Conservation (phyloP, 35 echinoderm and acorn worm species). For the Ophiothrix spiculata region DNA sequence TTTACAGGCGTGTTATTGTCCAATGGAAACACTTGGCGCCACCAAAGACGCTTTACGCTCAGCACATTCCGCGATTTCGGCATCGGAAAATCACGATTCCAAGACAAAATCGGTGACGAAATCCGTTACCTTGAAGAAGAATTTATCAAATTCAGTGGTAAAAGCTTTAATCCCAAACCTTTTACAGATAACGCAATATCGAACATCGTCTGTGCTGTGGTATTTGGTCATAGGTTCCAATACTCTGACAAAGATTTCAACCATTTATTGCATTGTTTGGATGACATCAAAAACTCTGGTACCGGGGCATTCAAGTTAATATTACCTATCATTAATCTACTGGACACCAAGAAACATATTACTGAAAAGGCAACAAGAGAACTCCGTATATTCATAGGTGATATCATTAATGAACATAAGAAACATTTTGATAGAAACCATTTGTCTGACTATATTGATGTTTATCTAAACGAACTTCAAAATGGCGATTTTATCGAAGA, state of each 20-base stretch:
- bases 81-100: slow-evolving; percentile 42
- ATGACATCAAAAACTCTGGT: not conserved
- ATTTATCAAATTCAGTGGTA: not conserved
- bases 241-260: slow-evolving; percentile 38
- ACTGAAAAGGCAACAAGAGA: not conserved
- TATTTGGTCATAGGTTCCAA: slow-evolving; percentile 50
- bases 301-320: slow-evolving; percentile 26
- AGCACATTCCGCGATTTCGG: slow-evolving; percentile 30
- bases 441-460: not conserved
- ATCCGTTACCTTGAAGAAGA: slow-evolving; percentile 5
- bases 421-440: not conserved
- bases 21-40: not conserved
- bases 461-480: not conserved
- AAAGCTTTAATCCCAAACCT: slow-evolving; percentile 34
- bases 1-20: not conserved
- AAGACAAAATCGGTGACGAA: slow-evolving; percentile 39
- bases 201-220: slow-evolving; percentile 43
- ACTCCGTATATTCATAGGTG: not conserved
- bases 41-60: slow-evolving; percentile 28
- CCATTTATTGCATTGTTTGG: slow-evolving; percentile 7
- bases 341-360: not conserved
- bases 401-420: not conserved
- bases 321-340: slow-evolving; percentile 27
- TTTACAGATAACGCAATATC: slow-evolving; percentile 32
- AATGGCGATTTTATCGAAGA: not conserved